Evolutionary conservation across 2,888 invertebrate species (phyloP), one percentile per base, ranked within the genome.

Genomic region (Tipula confusa): DNA sequence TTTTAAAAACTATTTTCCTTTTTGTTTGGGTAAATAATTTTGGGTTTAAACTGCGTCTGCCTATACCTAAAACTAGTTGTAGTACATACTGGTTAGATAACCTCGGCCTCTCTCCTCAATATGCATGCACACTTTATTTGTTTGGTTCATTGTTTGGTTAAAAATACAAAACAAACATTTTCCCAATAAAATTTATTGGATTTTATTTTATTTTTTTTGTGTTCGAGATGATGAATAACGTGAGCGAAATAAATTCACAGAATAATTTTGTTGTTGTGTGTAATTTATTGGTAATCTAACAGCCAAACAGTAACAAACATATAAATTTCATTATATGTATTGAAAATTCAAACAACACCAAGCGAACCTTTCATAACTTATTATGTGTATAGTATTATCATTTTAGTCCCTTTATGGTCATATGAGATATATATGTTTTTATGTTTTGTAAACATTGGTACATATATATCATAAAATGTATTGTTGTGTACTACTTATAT

Each of bases 131-230:
- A 24, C 7, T 64, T 64, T 64, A 64, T 64, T 64, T 64, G 64
- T 24, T 64, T 11, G 24, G 64, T 64, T 64, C 64, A 64, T 64
- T 64, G 64, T 64, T 64, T 64, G 64, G 64, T 64, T 64, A 64
- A 64, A 24, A 64, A 64, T 64, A 64, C 64, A 64, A 64, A 64
- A 64, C 64, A 64, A 64, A 64, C 64, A 64, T 64, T 64, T 64
- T 64, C 64, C 64, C 64, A 64, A 64, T 64, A 64, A 64, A 64
- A 64, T 64, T 64, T 64, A 64, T 64, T 24, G 64, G 18, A 18
- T 64, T n/a, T n/a, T n/a, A n/a, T n/a, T n/a, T n/a, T n/a, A n/a
- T n/a, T n/a, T n/a, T n/a, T 64, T 64, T 43, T 38, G n/a, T n/a
- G 33, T 33, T 24, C 64, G 64, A 64, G 64, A 64, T 64, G 64